phyloP scores from a whole-genome alignment of 2,113 vertebrate species.

The Tragelaphus imberbis region DNA sequence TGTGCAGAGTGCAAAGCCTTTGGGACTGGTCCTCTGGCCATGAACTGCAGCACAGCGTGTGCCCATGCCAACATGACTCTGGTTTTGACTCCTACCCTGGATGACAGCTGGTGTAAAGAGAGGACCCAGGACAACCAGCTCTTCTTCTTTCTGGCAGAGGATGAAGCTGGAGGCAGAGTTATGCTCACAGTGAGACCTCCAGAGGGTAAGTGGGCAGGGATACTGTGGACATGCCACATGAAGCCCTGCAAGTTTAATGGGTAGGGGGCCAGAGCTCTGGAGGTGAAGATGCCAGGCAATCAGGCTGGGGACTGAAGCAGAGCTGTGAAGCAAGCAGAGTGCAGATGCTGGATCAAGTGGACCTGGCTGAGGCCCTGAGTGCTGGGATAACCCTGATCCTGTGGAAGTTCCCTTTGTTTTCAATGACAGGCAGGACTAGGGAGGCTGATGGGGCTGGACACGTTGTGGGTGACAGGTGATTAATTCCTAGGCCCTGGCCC shows the following conservation, averaged over 20 bases:
- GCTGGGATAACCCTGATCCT: background rate
- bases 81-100: background rate
- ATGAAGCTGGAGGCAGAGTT: background rate
- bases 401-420: background rate
- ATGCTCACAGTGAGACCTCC: slow-evolving; percentile 50
- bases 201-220: slow-evolving; percentile 56
- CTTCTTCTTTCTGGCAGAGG: slow-evolving; percentile 70
- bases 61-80: slow-evolving; percentile 53
- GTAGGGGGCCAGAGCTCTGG: background rate
- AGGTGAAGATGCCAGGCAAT: background rate
- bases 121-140: slow-evolving; percentile 60
- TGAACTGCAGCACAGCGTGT: slow-evolving; percentile 69
- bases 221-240: too few species aligned
- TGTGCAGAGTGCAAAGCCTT: slow-evolving; percentile 76
- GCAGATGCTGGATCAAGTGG: background rate
- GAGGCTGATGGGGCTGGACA: background rate
- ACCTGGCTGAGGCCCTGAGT: background rate
- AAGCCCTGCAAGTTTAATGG: background rate
- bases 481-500: background rate
- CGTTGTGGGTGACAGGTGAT: too few species aligned
- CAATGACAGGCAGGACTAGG: background rate
- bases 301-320: background rate
- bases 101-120: slow-evolving; percentile 72
- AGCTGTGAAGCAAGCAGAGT: background rate
- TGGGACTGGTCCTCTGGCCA: slow-evolving; percentile 57